Base-by-base conservation (phyloP, 2,113 vertebrate genomes). In the Cairina moschata region DNA sequence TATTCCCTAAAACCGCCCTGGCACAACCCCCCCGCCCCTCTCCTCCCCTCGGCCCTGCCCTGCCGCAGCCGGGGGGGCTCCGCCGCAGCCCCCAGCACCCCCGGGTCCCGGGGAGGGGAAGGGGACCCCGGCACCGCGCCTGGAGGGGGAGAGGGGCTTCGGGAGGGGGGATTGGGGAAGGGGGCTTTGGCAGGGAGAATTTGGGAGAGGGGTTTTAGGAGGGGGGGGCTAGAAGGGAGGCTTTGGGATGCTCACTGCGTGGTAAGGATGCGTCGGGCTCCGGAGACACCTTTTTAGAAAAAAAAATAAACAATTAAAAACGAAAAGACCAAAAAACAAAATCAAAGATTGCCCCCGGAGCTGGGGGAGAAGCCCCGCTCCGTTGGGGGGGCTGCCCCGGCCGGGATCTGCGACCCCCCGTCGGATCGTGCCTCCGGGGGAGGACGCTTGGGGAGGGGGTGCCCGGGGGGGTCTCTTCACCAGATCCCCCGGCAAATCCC, bases 261-360 rank as follows among this genome's bases (percentile, higher is more conserved):
- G 10, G 40, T 31, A 7, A 5, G 69, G 31, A 22, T 12, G n/a
- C 34, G 44, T 48, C 3, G 60, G 77, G 48, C 31, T 69, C 10
- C 34, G 62, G 34, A 58, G 44, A 29, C 12, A 15, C 9, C 26
- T 50, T 36, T 52, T 58, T 38, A 29, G 17, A 28, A 22, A 54
- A 20, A 54, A 52, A 23, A 48, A n/a, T 38, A 54, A 46, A 9
- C 8, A 5, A 46, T 31, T 17, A 10, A 13, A 17, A 34, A 60
- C 9, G 36, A 56, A 59, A 42, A 56, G 50, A 4, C 0, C 40
- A 40, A 54, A 26, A 6, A 66, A 1, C 38, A 11, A 25, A 7
- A 48, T 18, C 20, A 48, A 48, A 42, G 44, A 34, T 17, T 0
- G 7, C 8, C 4, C 2, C 17, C 3, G 2, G 56, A 76, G 11